phyloP scores from a whole-genome alignment of 1,140 invertebrate genomes.

The Bombus confusus region DNA sequence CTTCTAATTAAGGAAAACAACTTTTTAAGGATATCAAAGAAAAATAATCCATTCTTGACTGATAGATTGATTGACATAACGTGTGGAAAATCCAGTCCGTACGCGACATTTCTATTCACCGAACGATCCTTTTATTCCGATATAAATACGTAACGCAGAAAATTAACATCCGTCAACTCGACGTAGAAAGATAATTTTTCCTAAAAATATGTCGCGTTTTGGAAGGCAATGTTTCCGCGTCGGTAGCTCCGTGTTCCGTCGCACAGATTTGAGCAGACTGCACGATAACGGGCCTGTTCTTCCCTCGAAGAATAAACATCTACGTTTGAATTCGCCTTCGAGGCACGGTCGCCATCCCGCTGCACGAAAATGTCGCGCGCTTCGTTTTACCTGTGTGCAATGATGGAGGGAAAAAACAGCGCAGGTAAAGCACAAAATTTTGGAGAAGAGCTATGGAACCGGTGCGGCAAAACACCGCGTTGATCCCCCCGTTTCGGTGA shows the following conservation, averaged over 20 bases:
- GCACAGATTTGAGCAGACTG: constrained; percentile 11
- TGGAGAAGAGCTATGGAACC: constrained; percentile 7
- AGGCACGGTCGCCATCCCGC: background rate
- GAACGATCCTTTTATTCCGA: no score
- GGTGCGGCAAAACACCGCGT: constrained; percentile 58
- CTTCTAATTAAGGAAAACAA: background rate
- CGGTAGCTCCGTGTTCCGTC: background rate
- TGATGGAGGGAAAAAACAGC: constrained; percentile 37
- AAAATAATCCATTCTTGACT: no score
- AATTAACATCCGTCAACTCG: no score
- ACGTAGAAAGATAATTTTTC: background rate
- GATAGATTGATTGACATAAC: no score
- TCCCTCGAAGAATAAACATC: constrained; percentile 39
- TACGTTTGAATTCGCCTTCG: constrained; percentile 45
- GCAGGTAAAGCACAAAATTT: constrained; percentile 62
- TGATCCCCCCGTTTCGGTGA: constrained; percentile 59
- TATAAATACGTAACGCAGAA: background rate
- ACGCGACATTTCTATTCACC: background rate
- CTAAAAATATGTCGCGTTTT: constrained; percentile 11
- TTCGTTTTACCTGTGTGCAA: constrained; percentile 43
- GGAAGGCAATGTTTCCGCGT: constrained; percentile 26
- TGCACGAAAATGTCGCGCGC: constrained; percentile 44
- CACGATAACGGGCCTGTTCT: constrained; percentile 20
- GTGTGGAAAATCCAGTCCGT: no score
- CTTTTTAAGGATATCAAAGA: no score